Evolutionary conservation across 2,113 vertebrate genomes (phyloP), one percentile per base, ranked within the genome.

Genomic region (Hippopotamus amphibius): DNA sequence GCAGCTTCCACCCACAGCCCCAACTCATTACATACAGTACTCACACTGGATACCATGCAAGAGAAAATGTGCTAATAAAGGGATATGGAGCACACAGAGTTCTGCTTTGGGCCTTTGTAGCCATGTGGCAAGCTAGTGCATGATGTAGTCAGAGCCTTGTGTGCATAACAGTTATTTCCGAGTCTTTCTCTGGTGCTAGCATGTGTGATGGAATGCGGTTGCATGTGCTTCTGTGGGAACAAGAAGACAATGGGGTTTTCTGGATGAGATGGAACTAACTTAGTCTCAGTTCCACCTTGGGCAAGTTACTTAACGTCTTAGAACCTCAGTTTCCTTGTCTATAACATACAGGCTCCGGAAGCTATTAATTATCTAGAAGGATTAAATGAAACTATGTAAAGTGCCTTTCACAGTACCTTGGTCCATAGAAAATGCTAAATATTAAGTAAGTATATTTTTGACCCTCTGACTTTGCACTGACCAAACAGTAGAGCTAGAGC

Each of bases 1-100:
- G 94, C 55, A 96, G 59, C 92, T 95, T 97, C 97, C 93, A 84
- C 96, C 97, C 97, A 97, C 87, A 97, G 65, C 57, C 57, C 21
- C 50, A 74, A 57, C 72, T 96, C 90, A 95, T 46, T 84, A 93
- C 72, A 77, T 80, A 57, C 55, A 57, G 55, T 57, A 84, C 63
- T 95, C 80, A 50, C 65, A 48, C 33, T 82, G 76, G 65, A 91
- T 43, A 97, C 37, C 92, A 84, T 22, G 71, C 50, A 76, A 71
- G 74, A 76, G 87, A 96, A 95, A 82, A 89, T n/a, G 61, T 46
- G 55, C 63, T 83, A 69, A 92, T 57, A 90, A 97, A 96, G 53
- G 65, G 37, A 72, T 48, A 79, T 5, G 2, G 66, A 53, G 37
- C 77, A 76, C 71, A 74, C 11, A 69, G 83, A 41, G 74, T 4